Base-by-base conservation (phyloP, 2,797 vertebrate species). In the Sebastiscus tertius region DNA sequence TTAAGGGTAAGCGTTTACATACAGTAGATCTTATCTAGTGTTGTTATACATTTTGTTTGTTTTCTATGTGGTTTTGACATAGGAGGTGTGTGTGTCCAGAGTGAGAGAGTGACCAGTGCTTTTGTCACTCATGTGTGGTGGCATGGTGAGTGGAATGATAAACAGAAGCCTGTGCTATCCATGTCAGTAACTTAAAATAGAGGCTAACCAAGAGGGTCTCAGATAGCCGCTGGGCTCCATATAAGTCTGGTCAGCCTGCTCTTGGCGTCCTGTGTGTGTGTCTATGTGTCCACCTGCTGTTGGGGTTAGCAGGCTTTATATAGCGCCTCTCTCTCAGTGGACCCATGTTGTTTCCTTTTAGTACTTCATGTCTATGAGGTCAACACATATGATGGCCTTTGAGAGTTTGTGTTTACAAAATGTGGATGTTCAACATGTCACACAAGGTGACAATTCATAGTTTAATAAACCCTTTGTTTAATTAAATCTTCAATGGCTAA, bases 101-200 rank as follows among this genome's bases (percentile, higher is more conserved):
- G 60, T 3, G 31, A n/a, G 20, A n/a, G 31, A 33, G 61, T 27
- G 64, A 49, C 80, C 75, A 82, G 82, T 82, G 90, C 88, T 79
- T 92, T 88, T 89, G 87, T 92, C 88, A 83, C 68, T 93, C 88
- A 92, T 81, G 66, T 70, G 46, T 75, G 70, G 86, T 91, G 93
- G 90, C 90, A 88, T 87, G 85, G 85, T 88, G 93, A 93, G 94
- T 91, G 95, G 96, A 96, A 93, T 97, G 97, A 97, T 97, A 96
- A 94, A 96, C 95, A 93, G 94, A 95, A 91, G 90, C 94, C 52
- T 87, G 81, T 61, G 96, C 95, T 96, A 96, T 97, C 96, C 94
- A 94, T 91, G 84, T 92, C 94, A 93, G 69, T 20, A 62, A 95
- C 95, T 94, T 65, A 97, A 99, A 99, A 99, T 99, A 99, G 97